Evolutionary conservation across 2,888 invertebrate genomes (phyloP).

Genomic region (Ochropleura leucogaster): DNA sequence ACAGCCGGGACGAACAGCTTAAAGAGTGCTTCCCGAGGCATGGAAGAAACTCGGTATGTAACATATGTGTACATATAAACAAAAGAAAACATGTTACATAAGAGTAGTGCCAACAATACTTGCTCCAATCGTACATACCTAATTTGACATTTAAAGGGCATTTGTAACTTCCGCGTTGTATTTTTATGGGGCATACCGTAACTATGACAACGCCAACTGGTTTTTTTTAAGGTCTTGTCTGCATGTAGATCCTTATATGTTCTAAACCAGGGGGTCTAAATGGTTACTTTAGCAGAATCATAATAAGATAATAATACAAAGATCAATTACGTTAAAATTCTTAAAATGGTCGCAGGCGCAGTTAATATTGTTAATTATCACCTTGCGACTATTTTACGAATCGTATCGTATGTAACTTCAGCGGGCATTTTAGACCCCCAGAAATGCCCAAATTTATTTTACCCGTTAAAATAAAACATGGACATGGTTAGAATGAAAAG

Average conservation of each 20-base stretch:
- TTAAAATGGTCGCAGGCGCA: too few species aligned
- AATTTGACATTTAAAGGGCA: slow-evolving; percentile 21
- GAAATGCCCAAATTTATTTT: not conserved
- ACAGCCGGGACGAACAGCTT: too few species aligned
- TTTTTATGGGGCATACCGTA: not conserved
- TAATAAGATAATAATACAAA: too few species aligned
- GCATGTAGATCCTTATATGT: not conserved
- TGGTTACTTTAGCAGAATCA: too few species aligned
- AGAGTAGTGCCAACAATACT: not conserved
- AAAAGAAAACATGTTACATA: not conserved
- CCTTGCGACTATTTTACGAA: too few species aligned
- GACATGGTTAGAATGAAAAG: not conserved
- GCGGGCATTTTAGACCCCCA: too few species aligned
- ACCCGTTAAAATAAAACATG: not conserved
- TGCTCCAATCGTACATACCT: not conserved
- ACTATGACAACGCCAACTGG: not conserved
- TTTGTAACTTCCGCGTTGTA: slow-evolving; percentile 4
- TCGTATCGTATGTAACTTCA: too few species aligned
- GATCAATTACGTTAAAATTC: too few species aligned
- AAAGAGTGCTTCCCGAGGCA: too few species aligned
- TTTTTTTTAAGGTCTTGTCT: not conserved
- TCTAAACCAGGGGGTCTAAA: not conserved
- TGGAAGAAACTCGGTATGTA: too few species aligned
- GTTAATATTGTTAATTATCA: too few species aligned
- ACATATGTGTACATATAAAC: not conserved